Evolutionary conservation across 2,888 invertebrate genomes (phyloP).

Genomic region (Eumerus sabulonum): DNA sequence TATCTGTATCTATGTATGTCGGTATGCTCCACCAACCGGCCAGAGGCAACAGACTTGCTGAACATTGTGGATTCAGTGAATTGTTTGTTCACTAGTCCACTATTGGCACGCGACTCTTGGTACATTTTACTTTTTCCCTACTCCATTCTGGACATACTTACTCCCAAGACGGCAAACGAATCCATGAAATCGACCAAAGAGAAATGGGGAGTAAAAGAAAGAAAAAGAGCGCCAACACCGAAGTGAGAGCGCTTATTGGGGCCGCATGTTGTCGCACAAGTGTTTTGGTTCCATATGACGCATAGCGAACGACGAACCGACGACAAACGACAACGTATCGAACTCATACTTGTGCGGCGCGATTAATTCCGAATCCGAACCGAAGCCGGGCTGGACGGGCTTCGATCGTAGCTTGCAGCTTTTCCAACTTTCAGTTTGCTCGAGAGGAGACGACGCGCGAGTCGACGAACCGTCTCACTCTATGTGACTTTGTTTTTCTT

Average conservation of each 20-base stretch:
- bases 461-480: constrained; percentile 28
- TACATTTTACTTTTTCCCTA: constrained; percentile 15
- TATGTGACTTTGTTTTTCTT: not conserved
- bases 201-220: constrained; percentile 17
- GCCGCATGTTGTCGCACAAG: constrained; percentile 31
- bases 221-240: not conserved
- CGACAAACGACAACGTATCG: constrained; percentile 27
- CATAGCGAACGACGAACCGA: constrained; percentile 43
- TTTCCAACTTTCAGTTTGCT: constrained; percentile 61
- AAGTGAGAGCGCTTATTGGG: constrained; percentile 8
- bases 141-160: not conserved
- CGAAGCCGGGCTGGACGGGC: constrained; percentile 57
- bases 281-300: constrained; percentile 54
- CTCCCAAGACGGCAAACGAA: not conserved
- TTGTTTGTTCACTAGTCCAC: constrained; percentile 62
- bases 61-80: constrained; percentile 35
- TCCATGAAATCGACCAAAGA: constrained; percentile 7
- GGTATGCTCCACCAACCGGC: constrained; percentile 22
- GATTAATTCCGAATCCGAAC: constrained; percentile 15
- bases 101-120: constrained; percentile 65
- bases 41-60: no score
- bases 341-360: constrained; percentile 58
- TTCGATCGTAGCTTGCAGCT: constrained; percentile 65
- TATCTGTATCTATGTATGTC: constrained; percentile 16
- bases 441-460: constrained; percentile 49